Evolutionary conservation across 2,113 vertebrate species (phyloP).

Genomic region (Plotosus lineatus): DNA sequence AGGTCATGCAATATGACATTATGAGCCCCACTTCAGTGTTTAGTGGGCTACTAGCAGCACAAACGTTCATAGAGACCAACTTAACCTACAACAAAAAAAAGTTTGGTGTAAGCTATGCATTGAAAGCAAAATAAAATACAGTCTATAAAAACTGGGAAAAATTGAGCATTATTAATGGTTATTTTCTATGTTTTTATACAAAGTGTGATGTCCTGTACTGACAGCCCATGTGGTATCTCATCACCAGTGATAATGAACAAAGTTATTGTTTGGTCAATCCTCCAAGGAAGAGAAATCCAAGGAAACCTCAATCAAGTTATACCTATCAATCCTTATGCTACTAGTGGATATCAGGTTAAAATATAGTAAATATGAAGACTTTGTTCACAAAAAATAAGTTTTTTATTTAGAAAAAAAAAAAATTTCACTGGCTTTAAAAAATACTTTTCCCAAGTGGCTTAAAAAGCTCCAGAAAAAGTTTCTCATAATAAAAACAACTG

Average conservation of each 20-base stretch:
- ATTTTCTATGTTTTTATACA: slow-evolving; percentile 71
- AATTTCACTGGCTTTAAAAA: too few relatives aligned
- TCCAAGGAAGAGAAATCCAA: slow-evolving; percentile 29
- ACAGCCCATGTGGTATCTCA: slow-evolving; percentile 58
- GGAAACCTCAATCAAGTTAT: slow-evolving; percentile 35
- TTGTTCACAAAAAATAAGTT: too few relatives aligned
- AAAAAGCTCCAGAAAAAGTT: too few relatives aligned
- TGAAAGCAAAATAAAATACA: slow-evolving; percentile 40
- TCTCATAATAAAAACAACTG: too few relatives aligned
- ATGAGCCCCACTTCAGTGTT: background rate
- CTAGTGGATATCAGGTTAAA: background rate
- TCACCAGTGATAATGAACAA: slow-evolving; percentile 70
- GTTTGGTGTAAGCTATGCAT: slow-evolving; percentile 61
- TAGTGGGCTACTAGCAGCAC: slow-evolving; percentile 8
- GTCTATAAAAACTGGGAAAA: slow-evolving; percentile 62
- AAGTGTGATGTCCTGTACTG: slow-evolving; percentile 53
- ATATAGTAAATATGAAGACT: background rate
- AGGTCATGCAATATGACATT: slow-evolving; percentile 9
- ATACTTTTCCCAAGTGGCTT: too few relatives aligned
- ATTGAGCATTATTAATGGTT: slow-evolving; percentile 66
- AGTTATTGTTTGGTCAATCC: too few relatives aligned
- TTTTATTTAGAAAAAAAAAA: too few relatives aligned
- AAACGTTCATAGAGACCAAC: slow-evolving; percentile 23
- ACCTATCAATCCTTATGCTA: too few relatives aligned
- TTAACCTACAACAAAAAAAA: slow-evolving; percentile 47